Percentiles rank a stretch among this genome's conserved stretches.
Conservation (phyloP, 2,888 invertebrate genomes). For the Pteria penguin region DNA sequence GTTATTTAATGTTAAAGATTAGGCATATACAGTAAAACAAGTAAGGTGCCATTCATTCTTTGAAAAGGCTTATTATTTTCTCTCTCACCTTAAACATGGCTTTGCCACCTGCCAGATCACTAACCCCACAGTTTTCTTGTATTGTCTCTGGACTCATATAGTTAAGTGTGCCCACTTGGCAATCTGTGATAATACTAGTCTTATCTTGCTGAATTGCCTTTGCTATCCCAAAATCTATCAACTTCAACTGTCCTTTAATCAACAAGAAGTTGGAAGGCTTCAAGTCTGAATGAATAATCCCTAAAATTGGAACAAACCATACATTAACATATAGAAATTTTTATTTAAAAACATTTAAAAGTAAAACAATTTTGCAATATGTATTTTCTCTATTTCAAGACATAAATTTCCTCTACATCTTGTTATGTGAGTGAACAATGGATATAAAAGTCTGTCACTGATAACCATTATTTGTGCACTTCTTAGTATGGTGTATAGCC, state of each 20-base stretch:
- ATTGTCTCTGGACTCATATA: constrained; percentile 96
- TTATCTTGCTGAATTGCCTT: constrained; percentile 91
- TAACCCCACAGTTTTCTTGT: constrained; percentile 63
- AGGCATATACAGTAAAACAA: too few relatives aligned
- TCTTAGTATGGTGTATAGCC: too few relatives aligned
- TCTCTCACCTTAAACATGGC: constrained; percentile 77
- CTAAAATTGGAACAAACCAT: constrained; percentile 80
- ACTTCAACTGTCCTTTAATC: constrained; percentile 90
- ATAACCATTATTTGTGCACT: too few relatives aligned
- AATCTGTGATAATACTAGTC: constrained; percentile 92
- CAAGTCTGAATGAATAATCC: constrained; percentile 96
- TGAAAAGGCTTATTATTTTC: too few relatives aligned
- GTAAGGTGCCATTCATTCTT: too few relatives aligned
- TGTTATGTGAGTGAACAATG: too few relatives aligned
- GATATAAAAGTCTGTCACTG: too few relatives aligned
- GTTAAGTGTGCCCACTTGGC: constrained; percentile 89
- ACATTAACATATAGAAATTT: neutral
- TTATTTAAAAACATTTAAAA: neutral
- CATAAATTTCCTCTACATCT: too few relatives aligned
- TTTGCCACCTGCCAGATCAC: constrained; percentile 47
- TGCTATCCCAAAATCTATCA: constrained; percentile 98
- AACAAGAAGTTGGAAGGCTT: constrained; percentile 98
- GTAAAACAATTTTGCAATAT: too few relatives aligned
- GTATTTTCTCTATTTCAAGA: too few relatives aligned
- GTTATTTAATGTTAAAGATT: too few relatives aligned